A percentile compares a stretch with the other conserved stretches of the same genome.
phyloP scores from a whole-genome alignment of 1,140 invertebrate species.

The Rhopalosiphum maidis region DNA sequence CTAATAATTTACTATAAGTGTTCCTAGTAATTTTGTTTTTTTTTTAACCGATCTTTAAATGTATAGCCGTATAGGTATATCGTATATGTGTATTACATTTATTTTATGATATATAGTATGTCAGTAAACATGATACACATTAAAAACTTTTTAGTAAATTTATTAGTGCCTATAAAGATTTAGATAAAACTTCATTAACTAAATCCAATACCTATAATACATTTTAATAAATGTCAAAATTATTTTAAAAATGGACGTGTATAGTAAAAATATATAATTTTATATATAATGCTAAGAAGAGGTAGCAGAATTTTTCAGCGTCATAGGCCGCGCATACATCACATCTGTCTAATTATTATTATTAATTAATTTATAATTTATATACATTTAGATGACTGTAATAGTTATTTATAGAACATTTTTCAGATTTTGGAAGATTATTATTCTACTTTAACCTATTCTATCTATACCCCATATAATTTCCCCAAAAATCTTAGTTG shows the following conservation, averaged over 20 bases:
- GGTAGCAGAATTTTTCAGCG: rapidly evolving
- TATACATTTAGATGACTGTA: not conserved
- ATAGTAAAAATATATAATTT: not conserved
- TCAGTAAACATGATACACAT: not conserved
- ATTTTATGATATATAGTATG: not conserved
- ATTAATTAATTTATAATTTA: not conserved
- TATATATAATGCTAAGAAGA: no score
- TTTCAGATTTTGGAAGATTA: not conserved
- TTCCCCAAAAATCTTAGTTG: not conserved
- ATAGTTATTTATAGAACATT: not conserved
- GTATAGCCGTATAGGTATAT: no score
- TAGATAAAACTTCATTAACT: not conserved
- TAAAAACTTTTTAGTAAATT: not conserved
- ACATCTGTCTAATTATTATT: not conserved
- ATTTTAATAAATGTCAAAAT: not conserved
- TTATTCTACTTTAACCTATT: not conserved
- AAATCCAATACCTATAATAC: not conserved
- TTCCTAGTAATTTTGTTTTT: not conserved
- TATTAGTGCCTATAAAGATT: not conserved
- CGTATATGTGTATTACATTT: no score
- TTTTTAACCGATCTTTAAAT: not conserved
- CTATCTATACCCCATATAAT: no score
- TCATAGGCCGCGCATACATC: not conserved
- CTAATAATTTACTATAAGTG: not conserved
- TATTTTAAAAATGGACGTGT: not conserved